Conservation (phyloP, 2,888 invertebrate genomes). For the Craniophora ligustri region DNA sequence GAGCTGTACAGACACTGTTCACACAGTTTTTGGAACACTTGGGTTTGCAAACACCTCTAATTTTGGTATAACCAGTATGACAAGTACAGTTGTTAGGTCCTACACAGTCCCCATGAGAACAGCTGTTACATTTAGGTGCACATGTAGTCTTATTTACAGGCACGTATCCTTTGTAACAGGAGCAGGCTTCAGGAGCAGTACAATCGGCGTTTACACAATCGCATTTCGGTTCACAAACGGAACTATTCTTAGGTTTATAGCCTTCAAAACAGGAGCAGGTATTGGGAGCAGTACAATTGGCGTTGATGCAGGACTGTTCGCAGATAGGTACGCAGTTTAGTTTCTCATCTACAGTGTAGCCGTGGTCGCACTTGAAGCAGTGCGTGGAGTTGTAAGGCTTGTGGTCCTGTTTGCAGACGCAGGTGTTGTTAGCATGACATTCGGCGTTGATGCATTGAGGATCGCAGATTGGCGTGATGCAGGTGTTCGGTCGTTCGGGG, state of each 20-base stretch:
- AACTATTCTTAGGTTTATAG: slow-evolving; percentile 52
- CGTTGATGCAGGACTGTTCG: slow-evolving; percentile 51
- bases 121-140: slow-evolving; percentile 44
- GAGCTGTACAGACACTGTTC: slow-evolving; percentile 56
- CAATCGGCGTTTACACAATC: slow-evolving; percentile 81
- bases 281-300: slow-evolving; percentile 64
- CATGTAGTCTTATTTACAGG: slow-evolving; percentile 54
- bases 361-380: slow-evolving; percentile 66
- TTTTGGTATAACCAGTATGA: slow-evolving; percentile 64
- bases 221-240: slow-evolving; percentile 71
- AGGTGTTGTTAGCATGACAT: slow-evolving; percentile 72
- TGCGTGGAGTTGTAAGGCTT: slow-evolving; percentile 68
- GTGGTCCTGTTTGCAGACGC: slow-evolving; percentile 68
- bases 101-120: slow-evolving; percentile 65
- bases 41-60: slow-evolving; percentile 47
- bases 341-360: slow-evolving; percentile 56
- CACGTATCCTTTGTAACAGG: slow-evolving; percentile 75
- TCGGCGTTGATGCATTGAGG: slow-evolving; percentile 71
- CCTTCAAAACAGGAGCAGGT: slow-evolving; percentile 66
- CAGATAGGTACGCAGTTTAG: slow-evolving; percentile 61
- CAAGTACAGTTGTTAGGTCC: slow-evolving; percentile 81
- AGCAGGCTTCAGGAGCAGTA: slow-evolving; percentile 74
- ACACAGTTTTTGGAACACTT: slow-evolving; percentile 49
- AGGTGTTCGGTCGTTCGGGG: slow-evolving; percentile 67
- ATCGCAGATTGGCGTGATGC: slow-evolving; percentile 69